Evolutionary conservation across 2,888 invertebrate species (phyloP), one percentile per base, ranked within the genome.

Genomic region (Pseudanteris insignis): DNA sequence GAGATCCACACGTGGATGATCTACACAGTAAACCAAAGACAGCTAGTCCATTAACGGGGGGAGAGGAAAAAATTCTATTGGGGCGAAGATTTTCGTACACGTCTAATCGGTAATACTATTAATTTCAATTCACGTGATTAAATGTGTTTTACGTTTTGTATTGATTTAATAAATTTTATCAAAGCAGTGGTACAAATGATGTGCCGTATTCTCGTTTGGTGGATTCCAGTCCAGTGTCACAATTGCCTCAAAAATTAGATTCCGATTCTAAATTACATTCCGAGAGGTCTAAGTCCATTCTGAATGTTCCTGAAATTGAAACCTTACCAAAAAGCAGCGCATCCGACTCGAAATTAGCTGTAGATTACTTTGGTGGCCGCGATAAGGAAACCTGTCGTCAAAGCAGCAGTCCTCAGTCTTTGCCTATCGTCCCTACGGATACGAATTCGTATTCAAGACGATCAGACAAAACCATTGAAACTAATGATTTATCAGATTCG

Each of bases 341-440:
- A 2, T 93, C 92, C 0, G 94, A 93, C 80, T 92, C 93, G 0
- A 90, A 90, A 77, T 79, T 93, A 55, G 91, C 92, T 0, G 86
- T 92, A 0, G 92, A 90, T 76, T 90, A 88, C 75, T 89, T 86
- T 58, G 82, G 83, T 21, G 81, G 80, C 5, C 72, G 78, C 2
- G 75, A 74, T 9, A 68, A 60, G n/a, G 78, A 79, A 21, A 59
- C 64, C 4, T 51, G 71, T 10, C 73, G 75, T 55, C 75, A 77
- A 30, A 73, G 63, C 36, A 58, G 67, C 37, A 76, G 74, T 47
- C 76, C 78, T 0, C 76, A 76, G 46, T 75, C 76, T 4, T 60
- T 74, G 14, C 75, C 74, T 1, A 68, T 64, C 4, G 75, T 74
- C 8, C 65, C 73, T 18, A 70, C 70, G n/a, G 76, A 77, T 33